phyloP scores from a whole-genome alignment of 2,888 invertebrate species.

The Ectropis crepuscularia region DNA sequence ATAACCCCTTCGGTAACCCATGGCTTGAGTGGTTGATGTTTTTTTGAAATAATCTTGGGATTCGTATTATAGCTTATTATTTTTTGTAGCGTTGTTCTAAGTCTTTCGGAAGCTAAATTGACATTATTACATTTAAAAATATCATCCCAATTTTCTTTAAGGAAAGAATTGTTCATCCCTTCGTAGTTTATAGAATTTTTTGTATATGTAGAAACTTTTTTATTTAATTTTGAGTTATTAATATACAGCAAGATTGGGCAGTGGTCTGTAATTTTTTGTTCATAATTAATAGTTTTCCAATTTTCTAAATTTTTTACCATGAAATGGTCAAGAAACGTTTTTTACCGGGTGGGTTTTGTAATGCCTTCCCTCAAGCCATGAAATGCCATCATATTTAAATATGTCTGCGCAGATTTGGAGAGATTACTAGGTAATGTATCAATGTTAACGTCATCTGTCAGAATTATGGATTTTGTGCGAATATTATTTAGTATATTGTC shows the following conservation, averaged over 20 bases:
- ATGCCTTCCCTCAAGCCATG: neutral
- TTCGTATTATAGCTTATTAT: neutral
- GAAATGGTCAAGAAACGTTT: neutral
- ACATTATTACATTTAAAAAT: neutral
- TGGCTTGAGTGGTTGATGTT: neutral
- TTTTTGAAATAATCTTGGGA: neutral
- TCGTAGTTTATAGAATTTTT: neutral
- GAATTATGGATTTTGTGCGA: neutral
- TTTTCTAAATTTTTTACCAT: neutral
- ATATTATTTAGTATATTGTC: neutral
- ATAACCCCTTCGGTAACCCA: slow-evolving; percentile 1
- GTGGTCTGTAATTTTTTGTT: slow-evolving; percentile 2
- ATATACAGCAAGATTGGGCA: neutral
- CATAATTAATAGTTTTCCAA: slow-evolving; percentile 1
- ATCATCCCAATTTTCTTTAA: slow-evolving; percentile 1
- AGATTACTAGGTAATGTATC: neutral
- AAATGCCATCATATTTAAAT: slow-evolving; percentile 4
- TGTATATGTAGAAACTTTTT: neutral
- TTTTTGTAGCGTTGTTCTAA: neutral
- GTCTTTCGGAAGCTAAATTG: neutral
- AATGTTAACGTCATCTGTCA: slow-evolving; percentile 8
- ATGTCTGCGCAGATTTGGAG: neutral
- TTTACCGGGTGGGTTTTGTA: neutral
- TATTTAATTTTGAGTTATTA: neutral
- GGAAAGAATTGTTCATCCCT: neutral